phyloP scores from a whole-genome alignment of 2,113 vertebrate species.

The Phoenicopterus ruber region DNA sequence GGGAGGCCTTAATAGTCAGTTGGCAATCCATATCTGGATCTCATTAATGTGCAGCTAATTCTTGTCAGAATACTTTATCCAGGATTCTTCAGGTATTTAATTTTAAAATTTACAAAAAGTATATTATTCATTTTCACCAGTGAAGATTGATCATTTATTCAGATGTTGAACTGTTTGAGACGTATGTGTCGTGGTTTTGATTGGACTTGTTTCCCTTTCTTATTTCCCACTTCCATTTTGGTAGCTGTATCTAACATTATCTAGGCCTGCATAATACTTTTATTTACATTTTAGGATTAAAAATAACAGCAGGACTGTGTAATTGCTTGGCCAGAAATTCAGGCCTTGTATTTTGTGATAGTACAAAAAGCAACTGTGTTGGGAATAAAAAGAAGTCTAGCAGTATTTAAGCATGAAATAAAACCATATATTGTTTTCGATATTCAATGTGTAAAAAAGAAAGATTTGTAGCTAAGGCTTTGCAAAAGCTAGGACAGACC shows the following conservation, averaged over 20 bases:
- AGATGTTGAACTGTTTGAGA: not conserved
- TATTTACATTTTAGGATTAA: slow-evolving; percentile 15
- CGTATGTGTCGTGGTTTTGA: not conserved
- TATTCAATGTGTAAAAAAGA: not conserved
- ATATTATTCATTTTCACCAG: not conserved
- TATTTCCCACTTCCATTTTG: not conserved
- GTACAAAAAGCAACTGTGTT: not conserved
- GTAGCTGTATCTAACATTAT: not conserved
- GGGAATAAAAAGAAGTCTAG: not conserved
- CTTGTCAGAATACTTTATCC: not conserved
- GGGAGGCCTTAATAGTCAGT: not conserved
- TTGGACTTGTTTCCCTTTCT: not conserved
- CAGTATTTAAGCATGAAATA: not conserved
- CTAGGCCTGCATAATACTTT: not conserved
- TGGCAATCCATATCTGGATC: not conserved
- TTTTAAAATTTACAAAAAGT: not conserved
- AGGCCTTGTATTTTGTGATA: not conserved
- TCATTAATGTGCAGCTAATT: not conserved
- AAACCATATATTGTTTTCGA: not conserved
- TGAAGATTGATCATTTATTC: not conserved
- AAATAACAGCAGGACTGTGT: not conserved
- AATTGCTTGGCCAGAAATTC: slow-evolving; percentile 4
- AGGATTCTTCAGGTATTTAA: not conserved
- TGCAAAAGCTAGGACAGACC: not conserved
- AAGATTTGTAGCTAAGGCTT: not conserved